Percentiles rank a stretch among this genome's conserved stretches.
These are phyloP conservation scores for Philaethria dido DNA, from an alignment of 2,888 invertebrate species.

Conservation along the genomic window DNA sequence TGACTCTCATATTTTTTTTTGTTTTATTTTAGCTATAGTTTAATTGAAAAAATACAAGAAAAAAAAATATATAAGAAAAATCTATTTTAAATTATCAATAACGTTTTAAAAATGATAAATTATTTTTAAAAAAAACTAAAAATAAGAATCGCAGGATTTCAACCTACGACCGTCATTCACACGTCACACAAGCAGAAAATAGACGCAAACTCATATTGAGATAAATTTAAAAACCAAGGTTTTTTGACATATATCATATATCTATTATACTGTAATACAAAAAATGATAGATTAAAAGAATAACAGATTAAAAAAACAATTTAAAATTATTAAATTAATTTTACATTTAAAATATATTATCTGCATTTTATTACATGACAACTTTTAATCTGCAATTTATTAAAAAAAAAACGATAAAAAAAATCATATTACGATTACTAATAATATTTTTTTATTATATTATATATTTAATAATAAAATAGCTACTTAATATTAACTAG, in stretches of 20 bases:
- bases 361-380: too few relatives aligned
- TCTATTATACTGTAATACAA: not conserved
- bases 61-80: too few relatives aligned
- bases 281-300: not conserved
- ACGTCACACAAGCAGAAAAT: not conserved
- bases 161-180: not conserved
- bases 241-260: not conserved
- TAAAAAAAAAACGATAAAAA: not conserved
- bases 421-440: too few relatives aligned
- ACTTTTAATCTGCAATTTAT: not conserved
- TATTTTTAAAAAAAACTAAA: not conserved
- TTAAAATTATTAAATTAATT: too few relatives aligned
- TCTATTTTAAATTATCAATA: too few relatives aligned
- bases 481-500: not conserved
- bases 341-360: too few relatives aligned
- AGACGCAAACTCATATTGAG: not conserved
- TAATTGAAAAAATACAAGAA: too few relatives aligned
- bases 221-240: slow-evolving; percentile 18
- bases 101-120: too few relatives aligned
- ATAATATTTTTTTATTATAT: not conserved
- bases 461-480: not conserved
- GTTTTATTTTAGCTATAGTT: too few relatives aligned
- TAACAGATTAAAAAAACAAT: not conserved
- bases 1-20: too few relatives aligned
- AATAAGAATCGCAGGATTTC: not conserved